Base-by-base conservation (phyloP, 2,113 vertebrate species). In the Dromas ardeola region DNA sequence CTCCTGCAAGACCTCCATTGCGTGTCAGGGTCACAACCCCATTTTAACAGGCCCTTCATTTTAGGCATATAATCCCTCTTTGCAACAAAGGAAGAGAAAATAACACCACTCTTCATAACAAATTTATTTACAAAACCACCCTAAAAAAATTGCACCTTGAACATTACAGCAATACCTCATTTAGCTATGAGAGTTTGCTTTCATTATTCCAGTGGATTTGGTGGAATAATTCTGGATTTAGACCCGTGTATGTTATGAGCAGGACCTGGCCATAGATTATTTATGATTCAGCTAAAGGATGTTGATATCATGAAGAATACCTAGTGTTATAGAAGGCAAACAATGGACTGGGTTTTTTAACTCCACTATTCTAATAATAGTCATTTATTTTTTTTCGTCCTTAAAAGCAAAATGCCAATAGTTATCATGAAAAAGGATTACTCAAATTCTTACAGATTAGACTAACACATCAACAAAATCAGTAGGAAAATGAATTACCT, bases 401-500 rank as follows among this genome's bases (percentile, higher is more conserved):
- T 38, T 77, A 82, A 97, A 97, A 73, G 55, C n/a, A 97, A 36
- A 91, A 71, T n/a, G 22, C 17, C 65, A 94, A 55, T 55, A 84
- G 65, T 59, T 73, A 78, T 94, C 69, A 84, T 56, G 47, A 79
- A 91, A 93, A 81, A 47, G 15, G 62, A 96, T 49, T 70, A 71
- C 30, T 92, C 84, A 50, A 90, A 50, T 88, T 80, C 27, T 81
- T 50, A 40, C 8, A 13, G 59, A 81, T 88, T 86, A 92, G 59
- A 92, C 26, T 84, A 53, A 71, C 63, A 66, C 69, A 73, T 62
- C 76, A 88, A 96, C 45, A 72, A 88, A 55, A 88, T 45, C 27
- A 85, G 25, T 32, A 53, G 79, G 45, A 97, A 93, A 90, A 96
- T 47, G 4, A 79, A 95, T 97, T 98, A 98, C 98, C 98, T 98